These are phyloP conservation scores for Phrixothrix hirtus DNA, from an alignment of 2,888 invertebrate species.

Conservation along the genomic window DNA sequence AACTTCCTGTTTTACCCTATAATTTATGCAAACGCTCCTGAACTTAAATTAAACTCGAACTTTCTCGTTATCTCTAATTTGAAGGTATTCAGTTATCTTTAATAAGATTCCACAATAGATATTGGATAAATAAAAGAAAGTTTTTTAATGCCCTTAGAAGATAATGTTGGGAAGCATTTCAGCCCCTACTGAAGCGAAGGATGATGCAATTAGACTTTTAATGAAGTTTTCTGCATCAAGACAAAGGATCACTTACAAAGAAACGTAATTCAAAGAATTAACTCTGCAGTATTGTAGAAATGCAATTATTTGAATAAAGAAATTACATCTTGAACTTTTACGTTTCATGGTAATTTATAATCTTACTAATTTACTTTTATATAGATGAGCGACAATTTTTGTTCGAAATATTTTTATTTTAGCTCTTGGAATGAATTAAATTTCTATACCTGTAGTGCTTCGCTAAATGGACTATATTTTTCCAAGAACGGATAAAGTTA, in stretches of 20 bases:
- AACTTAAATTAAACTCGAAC: too few species aligned
- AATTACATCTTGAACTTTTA: too few species aligned
- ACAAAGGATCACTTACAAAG: constrained; percentile 19
- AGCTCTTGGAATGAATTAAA: background rate
- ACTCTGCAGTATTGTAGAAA: constrained; percentile 19
- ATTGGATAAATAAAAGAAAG: too few species aligned
- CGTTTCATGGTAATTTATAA: too few species aligned
- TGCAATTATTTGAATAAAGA: constrained; percentile 14
- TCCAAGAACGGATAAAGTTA: constrained; percentile 36
- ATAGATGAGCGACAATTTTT: background rate
- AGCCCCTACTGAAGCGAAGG: constrained; percentile 14
- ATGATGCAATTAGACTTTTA: constrained; percentile 25
- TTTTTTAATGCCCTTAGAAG: background rate
- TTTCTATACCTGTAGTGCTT: constrained; percentile 19
- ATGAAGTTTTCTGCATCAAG: constrained; percentile 21
- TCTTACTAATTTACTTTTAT: background rate
- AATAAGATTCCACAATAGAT: too few species aligned
- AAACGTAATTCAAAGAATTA: constrained; percentile 11
- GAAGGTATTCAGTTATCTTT: too few species aligned
- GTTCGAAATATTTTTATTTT: background rate
- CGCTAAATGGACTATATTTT: constrained; percentile 22
- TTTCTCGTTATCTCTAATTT: too few species aligned
- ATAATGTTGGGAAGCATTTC: constrained; percentile 3
- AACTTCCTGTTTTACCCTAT: too few species aligned
- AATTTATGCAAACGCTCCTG: too few species aligned